phyloP scores from a whole-genome alignment of 2,113 vertebrate genomes.

The Cyprinodon brontotheroides region DNA sequence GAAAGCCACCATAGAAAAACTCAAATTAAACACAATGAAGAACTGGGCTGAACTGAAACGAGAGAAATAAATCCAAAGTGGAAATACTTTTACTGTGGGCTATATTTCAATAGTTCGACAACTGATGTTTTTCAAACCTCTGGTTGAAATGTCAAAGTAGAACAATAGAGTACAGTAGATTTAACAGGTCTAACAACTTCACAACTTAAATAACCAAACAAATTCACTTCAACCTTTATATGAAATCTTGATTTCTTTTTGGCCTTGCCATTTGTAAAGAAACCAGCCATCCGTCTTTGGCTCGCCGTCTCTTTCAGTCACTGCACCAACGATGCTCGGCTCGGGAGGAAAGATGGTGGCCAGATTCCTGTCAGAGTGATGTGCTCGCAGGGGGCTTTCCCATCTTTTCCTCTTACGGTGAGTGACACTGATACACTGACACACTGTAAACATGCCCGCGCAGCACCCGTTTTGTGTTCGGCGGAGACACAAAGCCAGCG shows the following conservation, averaged over 20 bases:
- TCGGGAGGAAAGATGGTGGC: slow-evolving; percentile 68
- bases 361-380: slow-evolving; percentile 78
- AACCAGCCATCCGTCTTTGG: not conserved
- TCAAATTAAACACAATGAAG: not conserved
- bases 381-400: slow-evolving; percentile 66
- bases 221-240: not conserved
- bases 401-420: slow-evolving; percentile 68
- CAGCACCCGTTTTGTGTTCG: slow-evolving; percentile 40
- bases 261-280: not conserved
- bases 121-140: not conserved
- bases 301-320: slow-evolving; percentile 13
- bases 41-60: not conserved
- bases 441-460: slow-evolving; percentile 53
- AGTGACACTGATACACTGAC: slow-evolving; percentile 75
- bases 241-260: slow-evolving; percentile 1
- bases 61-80: not conserved
- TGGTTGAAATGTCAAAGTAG: not conserved
- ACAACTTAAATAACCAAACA: not conserved
- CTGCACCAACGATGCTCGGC: slow-evolving; percentile 43
- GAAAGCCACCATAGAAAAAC: not conserved
- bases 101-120: not conserved
- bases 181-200: not conserved
- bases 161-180: not conserved
- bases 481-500: slow-evolving; percentile 38
- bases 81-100: not conserved